A percentile compares a stretch with the other conserved stretches of the same genome.
These are phyloP conservation scores for Dicrostonyx torquatus DNA, from an alignment of 2,797 vertebrate species.

Conservation along the genomic window DNA sequence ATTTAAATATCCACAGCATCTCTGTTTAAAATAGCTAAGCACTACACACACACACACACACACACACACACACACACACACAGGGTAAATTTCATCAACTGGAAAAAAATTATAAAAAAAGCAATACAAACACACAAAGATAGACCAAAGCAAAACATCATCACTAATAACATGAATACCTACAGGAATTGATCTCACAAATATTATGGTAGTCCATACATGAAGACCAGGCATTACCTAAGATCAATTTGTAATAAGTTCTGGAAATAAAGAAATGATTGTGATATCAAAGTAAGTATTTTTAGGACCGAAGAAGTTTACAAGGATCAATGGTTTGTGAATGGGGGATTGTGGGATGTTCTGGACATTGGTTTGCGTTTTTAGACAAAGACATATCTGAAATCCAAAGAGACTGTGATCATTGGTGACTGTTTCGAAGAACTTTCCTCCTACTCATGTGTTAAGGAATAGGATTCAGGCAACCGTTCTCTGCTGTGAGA, in stretches of 20 bases:
- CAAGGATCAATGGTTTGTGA: not conserved
- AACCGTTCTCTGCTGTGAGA: constrained; percentile 35
- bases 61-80: too few relatives aligned
- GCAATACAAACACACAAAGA: not conserved
- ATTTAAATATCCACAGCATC: not conserved
- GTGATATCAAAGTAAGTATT: not conserved
- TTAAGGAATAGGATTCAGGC: constrained; percentile 48
- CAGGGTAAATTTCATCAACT: not conserved
- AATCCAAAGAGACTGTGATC: not conserved
- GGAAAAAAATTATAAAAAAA: not conserved
- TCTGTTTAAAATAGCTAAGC: not conserved
- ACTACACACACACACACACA: not conserved
- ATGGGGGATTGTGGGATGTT: not conserved
- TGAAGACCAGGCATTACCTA: not conserved
- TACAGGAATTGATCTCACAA: not conserved
- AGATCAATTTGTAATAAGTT: not conserved
- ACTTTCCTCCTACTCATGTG: constrained; percentile 15
- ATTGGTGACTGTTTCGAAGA: constrained; percentile 32
- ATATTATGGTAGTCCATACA: not conserved
- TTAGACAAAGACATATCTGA: not conserved
- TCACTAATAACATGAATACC: not conserved
- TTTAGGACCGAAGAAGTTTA: not conserved
- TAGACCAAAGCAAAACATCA: not conserved
- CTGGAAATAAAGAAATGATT: not conserved
- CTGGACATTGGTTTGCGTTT: not conserved